Conservation (phyloP, 2,113 vertebrate genomes). For the Lasiurus borealis region DNA sequence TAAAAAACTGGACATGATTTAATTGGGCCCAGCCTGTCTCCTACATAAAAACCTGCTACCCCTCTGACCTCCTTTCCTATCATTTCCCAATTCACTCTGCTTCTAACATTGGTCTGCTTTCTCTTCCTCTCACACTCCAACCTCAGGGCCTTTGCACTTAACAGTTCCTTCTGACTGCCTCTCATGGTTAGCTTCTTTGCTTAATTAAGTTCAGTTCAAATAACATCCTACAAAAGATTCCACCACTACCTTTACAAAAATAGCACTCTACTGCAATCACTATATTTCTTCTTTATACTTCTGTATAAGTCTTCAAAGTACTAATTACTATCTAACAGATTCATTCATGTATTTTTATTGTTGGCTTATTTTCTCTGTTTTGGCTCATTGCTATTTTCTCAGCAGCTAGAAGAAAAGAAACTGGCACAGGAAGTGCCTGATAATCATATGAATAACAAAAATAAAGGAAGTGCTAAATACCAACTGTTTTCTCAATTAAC, state of each 20-base stretch:
- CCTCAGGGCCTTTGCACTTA: neutral
- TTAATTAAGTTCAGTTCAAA: conserved; percentile 45
- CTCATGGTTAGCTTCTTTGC: neutral
- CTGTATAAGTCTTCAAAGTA: conserved; percentile 8
- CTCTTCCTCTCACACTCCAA: neutral
- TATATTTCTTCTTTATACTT: neutral
- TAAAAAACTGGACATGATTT: neutral
- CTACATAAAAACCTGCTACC: conserved; percentile 13
- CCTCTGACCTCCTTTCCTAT: neutral
- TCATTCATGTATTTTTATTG: conserved; percentile 41
- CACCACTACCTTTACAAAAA: conserved; percentile 36
- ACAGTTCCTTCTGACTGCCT: neutral
- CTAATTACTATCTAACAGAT: conserved; percentile 1
- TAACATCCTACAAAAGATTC: conserved; percentile 28
- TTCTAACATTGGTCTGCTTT: neutral
- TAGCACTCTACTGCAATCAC: neutral
- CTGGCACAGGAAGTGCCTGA: neutral
- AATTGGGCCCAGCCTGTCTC: neutral
- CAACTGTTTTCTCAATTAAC: conserved; percentile 51
- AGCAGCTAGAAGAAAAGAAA: conserved; percentile 11
- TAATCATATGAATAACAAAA: conserved; percentile 47
- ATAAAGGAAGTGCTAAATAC: conserved; percentile 26
- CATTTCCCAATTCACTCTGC: neutral
- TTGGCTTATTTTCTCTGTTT: conserved; percentile 40
- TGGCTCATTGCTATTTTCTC: conserved; percentile 23